Conservation (phyloP, 2,888 invertebrate species). For the Macrosiphum euphorbiae region DNA sequence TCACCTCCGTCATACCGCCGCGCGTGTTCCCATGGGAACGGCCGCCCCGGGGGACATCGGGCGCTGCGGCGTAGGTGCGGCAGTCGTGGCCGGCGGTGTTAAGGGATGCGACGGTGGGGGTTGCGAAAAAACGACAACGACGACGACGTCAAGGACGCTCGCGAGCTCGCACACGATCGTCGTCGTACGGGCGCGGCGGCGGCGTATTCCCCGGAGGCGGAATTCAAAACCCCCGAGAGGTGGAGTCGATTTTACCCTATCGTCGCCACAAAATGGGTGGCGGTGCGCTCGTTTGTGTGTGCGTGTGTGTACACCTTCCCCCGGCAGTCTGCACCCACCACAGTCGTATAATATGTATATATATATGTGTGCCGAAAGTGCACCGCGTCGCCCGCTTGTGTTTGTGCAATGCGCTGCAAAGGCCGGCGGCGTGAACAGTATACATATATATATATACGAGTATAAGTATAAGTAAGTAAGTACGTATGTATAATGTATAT, state of each 20-base stretch:
- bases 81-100: slow-evolving; percentile 73
- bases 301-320: neutral
- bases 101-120: neutral
- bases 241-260: slow-evolving; percentile 69
- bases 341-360: neutral
- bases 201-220: slow-evolving; percentile 69
- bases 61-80: slow-evolving; percentile 70
- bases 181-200: slow-evolving; percentile 41
- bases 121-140: slow-evolving; percentile 65
- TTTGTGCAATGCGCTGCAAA: neutral
- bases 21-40: slow-evolving; percentile 75
- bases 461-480: neutral
- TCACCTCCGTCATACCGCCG: neutral
- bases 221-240: slow-evolving; percentile 72
- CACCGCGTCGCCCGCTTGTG: neutral
- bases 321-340: neutral
- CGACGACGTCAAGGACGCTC: slow-evolving; percentile 67
- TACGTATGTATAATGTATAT: neutral
- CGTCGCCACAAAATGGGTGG: slow-evolving; percentile 65
- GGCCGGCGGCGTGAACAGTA: neutral
- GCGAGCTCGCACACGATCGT: slow-evolving; percentile 24
- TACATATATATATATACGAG: neutral
- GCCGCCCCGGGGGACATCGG: slow-evolving; percentile 70
- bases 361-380: neutral
- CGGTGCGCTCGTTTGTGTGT: slow-evolving; percentile 26